These are phyloP conservation scores for Solenodon paradoxus DNA, from an alignment of 2,113 vertebrate genomes.

Conservation along the genomic window DNA sequence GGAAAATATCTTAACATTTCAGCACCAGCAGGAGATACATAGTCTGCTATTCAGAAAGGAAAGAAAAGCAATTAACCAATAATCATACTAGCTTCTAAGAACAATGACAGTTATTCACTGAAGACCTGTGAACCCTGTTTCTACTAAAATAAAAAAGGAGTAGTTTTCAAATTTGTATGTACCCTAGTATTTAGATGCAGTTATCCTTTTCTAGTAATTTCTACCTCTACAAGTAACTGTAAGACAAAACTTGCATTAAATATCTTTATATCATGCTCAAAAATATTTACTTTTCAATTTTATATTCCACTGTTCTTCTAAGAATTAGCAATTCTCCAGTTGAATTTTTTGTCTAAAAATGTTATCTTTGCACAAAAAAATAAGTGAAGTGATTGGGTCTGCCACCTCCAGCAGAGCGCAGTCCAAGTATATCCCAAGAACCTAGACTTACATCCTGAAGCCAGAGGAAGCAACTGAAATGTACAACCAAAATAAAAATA, in stretches of 20 bases:
- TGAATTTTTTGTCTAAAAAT: background rate
- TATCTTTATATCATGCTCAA: conserved; percentile 36
- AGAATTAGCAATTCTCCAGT: conserved; percentile 39
- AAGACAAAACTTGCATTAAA: conserved; percentile 40
- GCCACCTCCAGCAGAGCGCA: too few species aligned
- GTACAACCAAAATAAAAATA: too few species aligned
- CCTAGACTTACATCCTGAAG: too few species aligned
- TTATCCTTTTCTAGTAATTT: conserved; percentile 42
- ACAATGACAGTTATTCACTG: conserved; percentile 47
- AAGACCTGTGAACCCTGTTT: background rate
- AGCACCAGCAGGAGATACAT: conserved; percentile 42
- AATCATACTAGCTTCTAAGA: conserved; percentile 53
- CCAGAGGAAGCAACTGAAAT: too few species aligned
- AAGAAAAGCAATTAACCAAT: conserved; percentile 62
- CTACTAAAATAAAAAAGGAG: conserved; percentile 58
- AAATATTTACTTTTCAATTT: conserved; percentile 50
- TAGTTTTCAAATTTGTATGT: conserved; percentile 56
- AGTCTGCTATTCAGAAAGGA: conserved; percentile 40
- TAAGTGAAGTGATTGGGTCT: too few species aligned
- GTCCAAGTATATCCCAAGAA: too few species aligned
- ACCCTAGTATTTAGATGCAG: conserved; percentile 47
- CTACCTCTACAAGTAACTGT: conserved; percentile 3
- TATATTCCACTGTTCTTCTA: conserved; percentile 22
- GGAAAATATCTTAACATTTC: conserved; percentile 65
- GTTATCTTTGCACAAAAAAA: too few species aligned